These are phyloP conservation scores for Steinernema carpocapsae DNA, from an alignment of 2,888 invertebrate genomes.

Conservation along the genomic window DNA sequence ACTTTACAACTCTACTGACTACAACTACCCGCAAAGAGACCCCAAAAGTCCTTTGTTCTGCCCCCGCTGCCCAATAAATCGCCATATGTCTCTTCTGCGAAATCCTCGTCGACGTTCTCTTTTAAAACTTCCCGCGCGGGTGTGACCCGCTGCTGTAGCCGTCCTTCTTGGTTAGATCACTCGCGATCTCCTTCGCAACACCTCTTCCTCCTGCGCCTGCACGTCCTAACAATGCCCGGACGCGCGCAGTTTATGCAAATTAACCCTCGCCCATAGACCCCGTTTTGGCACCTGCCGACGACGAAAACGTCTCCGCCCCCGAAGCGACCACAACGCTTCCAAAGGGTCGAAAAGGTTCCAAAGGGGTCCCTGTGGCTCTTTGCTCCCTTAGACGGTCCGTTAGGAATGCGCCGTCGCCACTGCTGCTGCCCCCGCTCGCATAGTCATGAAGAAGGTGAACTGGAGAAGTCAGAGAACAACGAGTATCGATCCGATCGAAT, in stretches of 20 bases:
- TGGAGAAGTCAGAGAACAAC: background rate
- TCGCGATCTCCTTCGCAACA: background rate
- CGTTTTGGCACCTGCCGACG: constrained; percentile 26
- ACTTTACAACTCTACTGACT: background rate
- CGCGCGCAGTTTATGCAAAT: constrained; percentile 30
- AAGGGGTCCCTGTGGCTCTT: no score
- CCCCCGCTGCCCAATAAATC: background rate
- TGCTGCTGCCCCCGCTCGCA: no score
- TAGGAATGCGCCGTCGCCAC: no score
- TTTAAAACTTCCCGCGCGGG: constrained; percentile 32
- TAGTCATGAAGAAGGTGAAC: no score
- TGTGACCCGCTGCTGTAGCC: constrained; percentile 17
- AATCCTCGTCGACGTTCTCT: background rate
- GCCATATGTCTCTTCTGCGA: constrained; percentile 17
- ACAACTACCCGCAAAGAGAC: no score
- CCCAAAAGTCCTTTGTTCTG: background rate
- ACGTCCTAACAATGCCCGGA: constrained; percentile 6
- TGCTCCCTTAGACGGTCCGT: no score
- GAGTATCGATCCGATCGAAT: constrained; percentile 15
- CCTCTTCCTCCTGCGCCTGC: background rate
- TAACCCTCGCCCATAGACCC: constrained; percentile 15
- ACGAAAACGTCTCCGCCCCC: background rate
- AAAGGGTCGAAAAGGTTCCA: background rate
- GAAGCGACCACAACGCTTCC: background rate
- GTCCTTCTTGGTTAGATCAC: background rate